Conservation (phyloP, 1,140 invertebrate genomes). For the Nixonia krombeini region DNA sequence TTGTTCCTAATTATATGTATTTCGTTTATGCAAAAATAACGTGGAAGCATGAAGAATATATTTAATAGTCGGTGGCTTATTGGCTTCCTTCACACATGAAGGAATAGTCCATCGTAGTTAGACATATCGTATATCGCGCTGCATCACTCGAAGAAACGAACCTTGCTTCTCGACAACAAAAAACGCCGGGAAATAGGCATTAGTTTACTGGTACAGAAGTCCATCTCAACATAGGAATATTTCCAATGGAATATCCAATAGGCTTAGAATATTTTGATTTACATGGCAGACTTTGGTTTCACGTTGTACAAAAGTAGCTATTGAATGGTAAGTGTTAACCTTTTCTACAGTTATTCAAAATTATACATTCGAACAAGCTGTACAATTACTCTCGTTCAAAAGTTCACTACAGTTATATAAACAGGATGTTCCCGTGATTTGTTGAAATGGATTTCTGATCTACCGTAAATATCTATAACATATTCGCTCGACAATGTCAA, state of each 20-base stretch:
- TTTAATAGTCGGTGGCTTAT: constrained; percentile 21
- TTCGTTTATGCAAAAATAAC: constrained; percentile 47
- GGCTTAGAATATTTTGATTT: no score
- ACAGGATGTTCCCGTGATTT: no score
- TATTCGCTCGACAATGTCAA: constrained; percentile 38
- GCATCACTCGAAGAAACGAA: neutral
- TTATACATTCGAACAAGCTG: no score
- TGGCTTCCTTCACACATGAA: constrained; percentile 1
- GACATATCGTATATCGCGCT: neutral
- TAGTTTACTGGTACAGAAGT: neutral
- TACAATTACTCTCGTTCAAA: no score
- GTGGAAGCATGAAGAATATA: constrained; percentile 44
- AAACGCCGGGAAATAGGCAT: no score
- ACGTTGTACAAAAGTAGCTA: neutral
- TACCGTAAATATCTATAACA: constrained; percentile 28
- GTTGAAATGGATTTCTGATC: neutral
- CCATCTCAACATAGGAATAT: neutral
- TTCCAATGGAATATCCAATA: no score
- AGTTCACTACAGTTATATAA: no score
- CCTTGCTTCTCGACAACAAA: no score
- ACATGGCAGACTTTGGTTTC: neutral
- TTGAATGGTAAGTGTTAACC: neutral
- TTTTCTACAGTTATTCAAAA: no score
- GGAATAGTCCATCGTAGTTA: neutral
- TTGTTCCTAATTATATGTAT: constrained; percentile 34